Conservation (phyloP, 2,113 vertebrate genomes). For the Xiphias gladius region DNA sequence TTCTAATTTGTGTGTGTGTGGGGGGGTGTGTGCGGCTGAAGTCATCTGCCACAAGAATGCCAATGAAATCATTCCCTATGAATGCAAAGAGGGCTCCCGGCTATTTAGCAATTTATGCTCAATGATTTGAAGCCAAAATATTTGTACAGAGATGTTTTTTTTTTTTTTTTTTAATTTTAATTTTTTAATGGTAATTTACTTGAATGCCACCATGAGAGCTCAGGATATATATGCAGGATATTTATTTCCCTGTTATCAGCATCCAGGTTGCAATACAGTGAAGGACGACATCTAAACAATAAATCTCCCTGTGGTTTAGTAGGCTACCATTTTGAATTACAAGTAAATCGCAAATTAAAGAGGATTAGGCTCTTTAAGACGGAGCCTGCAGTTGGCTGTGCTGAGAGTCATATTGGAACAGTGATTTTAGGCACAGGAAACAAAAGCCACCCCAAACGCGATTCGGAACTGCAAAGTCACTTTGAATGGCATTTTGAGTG, state of each 20-base stretch:
- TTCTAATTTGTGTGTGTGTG: constrained; percentile 73
- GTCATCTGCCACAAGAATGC: constrained; percentile 71
- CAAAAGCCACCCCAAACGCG: constrained; percentile 60
- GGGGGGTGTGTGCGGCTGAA: constrained; percentile 65
- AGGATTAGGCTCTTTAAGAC: constrained; percentile 75
- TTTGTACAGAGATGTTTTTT: constrained; percentile 73
- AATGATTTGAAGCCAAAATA: constrained; percentile 76
- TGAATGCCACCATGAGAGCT: constrained; percentile 68
- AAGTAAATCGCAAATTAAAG: constrained; percentile 78
- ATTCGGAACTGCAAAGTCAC: constrained; percentile 67
- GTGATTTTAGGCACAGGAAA: constrained; percentile 71
- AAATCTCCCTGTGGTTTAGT: constrained; percentile 70
- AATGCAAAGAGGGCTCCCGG: constrained; percentile 68
- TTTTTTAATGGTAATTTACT: constrained; percentile 76
- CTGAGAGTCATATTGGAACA: constrained; percentile 67
- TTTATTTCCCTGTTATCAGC: constrained; percentile 62
- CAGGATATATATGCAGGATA: constrained; percentile 57
- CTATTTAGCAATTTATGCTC: constrained; percentile 73
- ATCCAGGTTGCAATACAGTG: constrained; percentile 65
- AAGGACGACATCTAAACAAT: constrained; percentile 72
- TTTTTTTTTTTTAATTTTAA: no score
- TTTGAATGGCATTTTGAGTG: constrained; percentile 64
- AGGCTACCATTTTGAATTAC: constrained; percentile 74
- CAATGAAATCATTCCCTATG: constrained; percentile 67
- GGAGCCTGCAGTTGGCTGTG: constrained; percentile 62